A percentile compares a stretch with the other conserved stretches of the same genome.
These are phyloP conservation scores for Dendroctonus ponderosae DNA, from an alignment of 1,140 invertebrate species.

Conservation along the genomic window DNA sequence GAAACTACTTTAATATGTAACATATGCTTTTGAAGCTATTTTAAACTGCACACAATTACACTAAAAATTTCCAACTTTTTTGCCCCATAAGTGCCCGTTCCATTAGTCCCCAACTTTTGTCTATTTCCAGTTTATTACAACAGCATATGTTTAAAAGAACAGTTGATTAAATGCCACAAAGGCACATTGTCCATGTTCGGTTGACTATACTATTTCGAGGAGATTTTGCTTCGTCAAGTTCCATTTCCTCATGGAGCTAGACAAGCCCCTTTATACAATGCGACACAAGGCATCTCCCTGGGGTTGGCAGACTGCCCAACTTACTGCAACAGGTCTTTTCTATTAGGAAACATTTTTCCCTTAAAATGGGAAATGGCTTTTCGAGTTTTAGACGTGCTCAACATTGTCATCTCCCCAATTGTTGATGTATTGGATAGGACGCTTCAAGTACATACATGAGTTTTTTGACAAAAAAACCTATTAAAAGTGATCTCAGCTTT, in stretches of 20 bases:
- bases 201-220: neutral
- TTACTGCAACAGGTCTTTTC: constrained; percentile 12
- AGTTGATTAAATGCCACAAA: neutral
- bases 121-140: no score
- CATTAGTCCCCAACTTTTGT: no score
- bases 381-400: neutral
- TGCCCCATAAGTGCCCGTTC: no score
- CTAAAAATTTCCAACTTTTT: no score
- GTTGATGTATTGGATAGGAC: no score
- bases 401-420: neutral
- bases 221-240: constrained; percentile 8
- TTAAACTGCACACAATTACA: no score
- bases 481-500: no score
- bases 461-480: no score
- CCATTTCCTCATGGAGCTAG: constrained; percentile 5
- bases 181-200: neutral
- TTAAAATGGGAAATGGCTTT: constrained; percentile 10
- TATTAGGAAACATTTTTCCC: constrained; percentile 9
- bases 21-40: no score
- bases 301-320: constrained; percentile 4
- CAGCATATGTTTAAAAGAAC: no score
- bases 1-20: no score
- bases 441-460: no score
- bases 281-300: constrained; percentile 8
- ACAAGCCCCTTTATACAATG: constrained; percentile 11